Evolutionary conservation across 2,888 invertebrate species (phyloP), one percentile per base, ranked within the genome.

Genomic region (Agrilus biguttatus): DNA sequence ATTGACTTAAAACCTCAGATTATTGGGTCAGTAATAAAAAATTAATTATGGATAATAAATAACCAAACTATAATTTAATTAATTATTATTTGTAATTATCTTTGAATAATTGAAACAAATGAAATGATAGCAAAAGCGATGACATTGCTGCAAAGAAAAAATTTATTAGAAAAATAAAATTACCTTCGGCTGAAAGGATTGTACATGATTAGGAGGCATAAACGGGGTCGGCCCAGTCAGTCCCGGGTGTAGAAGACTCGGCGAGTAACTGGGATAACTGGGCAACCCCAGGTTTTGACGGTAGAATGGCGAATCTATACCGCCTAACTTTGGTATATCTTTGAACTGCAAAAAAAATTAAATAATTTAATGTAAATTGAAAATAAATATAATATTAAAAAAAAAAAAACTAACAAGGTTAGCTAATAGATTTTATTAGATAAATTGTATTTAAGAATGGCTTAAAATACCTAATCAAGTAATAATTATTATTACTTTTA

Each of bases 161-260:
- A 12, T 5, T 17, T 13, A 17, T 19, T 7, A 21, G 7, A 35
- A 13, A n/a, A 36, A 3, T 36, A 10, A 19, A 10, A 13, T 53
- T 58, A 90, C 91, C 84, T 90, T 90, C 57, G 89, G 89, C 55
- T 90, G 84, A 65, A 88, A 90, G 34, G 88, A 77, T 49, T 86
- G 79, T 53, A 89, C 70, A 59, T 90, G 89, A 62, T 82, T 83
- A 28, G 91, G 89, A 47, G 90, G 88, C 56, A 84, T 87, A 66
- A 91, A 91, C 8, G 91, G 90, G 41, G 88, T 85, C 21, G 85
- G 75, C 37, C 80, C 78, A 12, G 66, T 61, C 47, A 83, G 70
- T 42, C 81, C 78, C 37, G 87, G 83, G 68, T 87, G 89, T 48
- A 88, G 69, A 43, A 89, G 69, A 47, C 88, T 77, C 14, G 87